phyloP scores from a whole-genome alignment of 2,797 vertebrate species.

The Ctenopoma kingsleyae region DNA sequence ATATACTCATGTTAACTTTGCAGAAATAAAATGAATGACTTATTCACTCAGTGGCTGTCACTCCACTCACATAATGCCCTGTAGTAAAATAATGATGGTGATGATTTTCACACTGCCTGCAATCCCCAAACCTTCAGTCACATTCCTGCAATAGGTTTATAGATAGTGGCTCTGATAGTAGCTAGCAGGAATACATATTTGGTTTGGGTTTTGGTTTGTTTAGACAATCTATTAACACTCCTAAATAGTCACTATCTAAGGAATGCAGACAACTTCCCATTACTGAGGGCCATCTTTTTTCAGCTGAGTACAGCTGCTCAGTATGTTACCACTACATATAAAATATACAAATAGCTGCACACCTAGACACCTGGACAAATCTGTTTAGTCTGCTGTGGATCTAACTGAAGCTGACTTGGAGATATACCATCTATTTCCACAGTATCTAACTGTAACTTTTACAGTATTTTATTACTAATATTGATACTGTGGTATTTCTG shows the following conservation, averaged over 20 bases:
- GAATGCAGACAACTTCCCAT: slow-evolving; percentile 58
- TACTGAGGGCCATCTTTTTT: slow-evolving; percentile 21
- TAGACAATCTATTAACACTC: slow-evolving; percentile 33
- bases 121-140: background rate
- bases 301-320: slow-evolving; percentile 54
- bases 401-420: slow-evolving; percentile 1
- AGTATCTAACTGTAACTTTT: too few relatives aligned
- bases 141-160: slow-evolving; percentile 13
- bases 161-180: background rate
- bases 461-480: too few relatives aligned
- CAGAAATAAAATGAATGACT: slow-evolving; percentile 21
- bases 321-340: slow-evolving; percentile 4
- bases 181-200: slow-evolving; percentile 23
- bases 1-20: background rate
- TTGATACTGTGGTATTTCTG: background rate
- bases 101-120: slow-evolving; percentile 8
- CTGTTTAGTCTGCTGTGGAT: slow-evolving; percentile 1
- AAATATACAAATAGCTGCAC: slow-evolving; percentile 26
- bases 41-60: slow-evolving; percentile 19
- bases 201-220: slow-evolving; percentile 40
- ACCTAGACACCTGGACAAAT: slow-evolving; percentile 26
- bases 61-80: slow-evolving; percentile 14
- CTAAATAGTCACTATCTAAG: slow-evolving; percentile 51
- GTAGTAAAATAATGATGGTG: slow-evolving; percentile 18
- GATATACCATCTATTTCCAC: background rate